These are phyloP conservation scores for Penaeus japonicus DNA, from an alignment of 1,140 invertebrate species.

Conservation along the genomic window DNA sequence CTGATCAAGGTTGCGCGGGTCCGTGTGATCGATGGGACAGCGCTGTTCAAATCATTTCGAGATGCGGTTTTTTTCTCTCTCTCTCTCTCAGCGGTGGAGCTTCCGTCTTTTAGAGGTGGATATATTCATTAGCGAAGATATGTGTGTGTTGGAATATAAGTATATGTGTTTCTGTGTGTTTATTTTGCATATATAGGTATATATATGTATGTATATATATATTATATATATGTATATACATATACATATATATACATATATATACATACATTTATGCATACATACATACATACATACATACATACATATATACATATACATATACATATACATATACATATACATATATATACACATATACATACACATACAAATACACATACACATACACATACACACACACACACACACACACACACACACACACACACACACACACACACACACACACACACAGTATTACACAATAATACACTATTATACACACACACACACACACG, in stretches of 20 bases:
- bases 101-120: too few species aligned
- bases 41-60: too few species aligned
- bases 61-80: too few species aligned
- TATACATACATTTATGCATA: not conserved
- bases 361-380: not conserved
- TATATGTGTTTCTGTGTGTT: not conserved
- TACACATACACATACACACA: not conserved
- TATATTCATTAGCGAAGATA: not conserved
- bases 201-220: not conserved
- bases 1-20: too few species aligned
- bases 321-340: not conserved
- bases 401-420: not conserved
- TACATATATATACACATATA: not conserved
- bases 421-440: not conserved
- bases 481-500: not conserved
- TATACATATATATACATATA: not conserved
- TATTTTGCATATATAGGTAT: not conserved
- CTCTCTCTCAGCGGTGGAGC: too few species aligned
- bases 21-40: too few species aligned
- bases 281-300: not conserved
- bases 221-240: not conserved
- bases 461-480: not conserved
- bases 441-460: not conserved
- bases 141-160: not conserved
- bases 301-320: not conserved